phyloP scores from a whole-genome alignment of 1,140 invertebrate species.

The Papilio glaucus region DNA sequence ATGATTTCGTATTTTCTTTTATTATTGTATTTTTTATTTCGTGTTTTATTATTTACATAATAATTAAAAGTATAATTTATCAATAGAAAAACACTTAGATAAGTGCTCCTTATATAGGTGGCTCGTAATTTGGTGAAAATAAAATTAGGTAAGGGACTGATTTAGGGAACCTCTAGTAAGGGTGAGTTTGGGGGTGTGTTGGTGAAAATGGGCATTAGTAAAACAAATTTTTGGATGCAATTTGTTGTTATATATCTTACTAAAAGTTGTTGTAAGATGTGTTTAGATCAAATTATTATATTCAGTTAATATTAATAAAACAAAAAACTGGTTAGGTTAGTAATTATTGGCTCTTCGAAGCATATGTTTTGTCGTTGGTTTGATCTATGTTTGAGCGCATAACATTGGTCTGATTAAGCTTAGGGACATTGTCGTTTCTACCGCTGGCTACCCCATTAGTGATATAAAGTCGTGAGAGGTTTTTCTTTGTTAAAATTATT shows the following conservation, averaged over 20 bases:
- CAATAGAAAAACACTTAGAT: too few relatives aligned
- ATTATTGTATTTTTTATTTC: too few relatives aligned
- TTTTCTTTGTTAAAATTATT: constrained; percentile 9
- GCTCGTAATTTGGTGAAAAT: too few relatives aligned
- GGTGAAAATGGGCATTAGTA: too few relatives aligned
- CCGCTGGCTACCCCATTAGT: neutral
- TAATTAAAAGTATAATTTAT: too few relatives aligned
- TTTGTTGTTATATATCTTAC: constrained; percentile 8
- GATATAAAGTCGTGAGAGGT: constrained; percentile 9
- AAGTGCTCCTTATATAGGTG: too few relatives aligned
- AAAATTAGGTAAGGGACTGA: too few relatives aligned
- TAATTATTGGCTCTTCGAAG: neutral
- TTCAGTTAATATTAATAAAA: constrained; percentile 8
- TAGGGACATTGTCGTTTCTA: neutral
- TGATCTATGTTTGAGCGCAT: too few relatives aligned
- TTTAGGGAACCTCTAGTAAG: too few relatives aligned
- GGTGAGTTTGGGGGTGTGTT: too few relatives aligned
- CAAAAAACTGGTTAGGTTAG: constrained; percentile 1
- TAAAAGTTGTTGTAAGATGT: constrained; percentile 30
- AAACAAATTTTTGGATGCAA: constrained; percentile 37
- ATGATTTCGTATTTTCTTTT: too few relatives aligned
- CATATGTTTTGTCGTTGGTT: neutral
- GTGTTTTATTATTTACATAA: too few relatives aligned
- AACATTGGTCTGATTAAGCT: neutral
- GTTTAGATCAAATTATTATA: constrained; percentile 28